phyloP scores from a whole-genome alignment of 1,140 invertebrate species.

The Bombus confusus region DNA sequence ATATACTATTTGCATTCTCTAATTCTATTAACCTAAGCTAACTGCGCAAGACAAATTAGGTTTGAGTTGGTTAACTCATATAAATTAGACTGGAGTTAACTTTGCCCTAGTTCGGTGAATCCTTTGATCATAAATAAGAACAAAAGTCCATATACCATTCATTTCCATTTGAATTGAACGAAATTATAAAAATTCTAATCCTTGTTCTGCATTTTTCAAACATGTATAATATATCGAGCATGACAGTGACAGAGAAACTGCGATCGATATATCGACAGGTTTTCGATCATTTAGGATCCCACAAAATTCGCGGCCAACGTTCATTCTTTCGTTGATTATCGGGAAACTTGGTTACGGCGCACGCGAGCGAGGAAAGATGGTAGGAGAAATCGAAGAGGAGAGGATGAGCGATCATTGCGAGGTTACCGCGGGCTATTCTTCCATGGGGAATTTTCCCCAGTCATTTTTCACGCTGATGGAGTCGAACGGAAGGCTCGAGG shows the following conservation, averaged over 20 bases:
- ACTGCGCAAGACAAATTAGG: not conserved
- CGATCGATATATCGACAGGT: constrained; percentile 10
- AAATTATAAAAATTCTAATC: not conserved
- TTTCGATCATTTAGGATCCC: constrained; percentile 20
- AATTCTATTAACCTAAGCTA: not conserved
- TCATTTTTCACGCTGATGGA: constrained; percentile 60
- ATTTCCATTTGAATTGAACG: too few species aligned
- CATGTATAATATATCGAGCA: constrained; percentile 11
- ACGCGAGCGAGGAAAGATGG: constrained; percentile 43
- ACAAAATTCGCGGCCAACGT: not conserved
- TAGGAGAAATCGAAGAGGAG: constrained; percentile 51
- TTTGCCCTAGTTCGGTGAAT: not conserved
- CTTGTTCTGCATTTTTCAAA: not conserved
- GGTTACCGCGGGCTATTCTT: constrained; percentile 26
- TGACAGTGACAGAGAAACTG: not conserved
- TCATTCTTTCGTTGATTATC: constrained; percentile 40
- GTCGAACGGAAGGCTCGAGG: not conserved
- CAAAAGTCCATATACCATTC: too few species aligned
- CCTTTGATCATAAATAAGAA: not conserved
- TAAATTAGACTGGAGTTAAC: not conserved
- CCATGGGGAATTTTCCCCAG: constrained; percentile 43
- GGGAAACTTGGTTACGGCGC: constrained; percentile 27
- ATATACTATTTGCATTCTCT: too few species aligned
- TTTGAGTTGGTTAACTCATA: not conserved
- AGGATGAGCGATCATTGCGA: constrained; percentile 58